These are phyloP conservation scores for Drosophila triauraria DNA, from an alignment of 1,140 invertebrate genomes.

Conservation along the genomic window DNA sequence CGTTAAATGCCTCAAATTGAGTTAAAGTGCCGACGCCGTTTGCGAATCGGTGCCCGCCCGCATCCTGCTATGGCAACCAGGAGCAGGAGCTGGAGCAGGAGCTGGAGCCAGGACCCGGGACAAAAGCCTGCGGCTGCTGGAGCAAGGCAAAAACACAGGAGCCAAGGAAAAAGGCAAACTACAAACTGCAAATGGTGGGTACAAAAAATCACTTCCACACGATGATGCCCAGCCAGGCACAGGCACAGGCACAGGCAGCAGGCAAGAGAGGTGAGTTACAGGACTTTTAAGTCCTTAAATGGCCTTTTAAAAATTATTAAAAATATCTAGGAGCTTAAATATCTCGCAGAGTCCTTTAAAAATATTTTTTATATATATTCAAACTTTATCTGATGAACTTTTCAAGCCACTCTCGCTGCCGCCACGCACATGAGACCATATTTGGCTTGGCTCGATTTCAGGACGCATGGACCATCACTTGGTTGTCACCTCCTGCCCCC, in stretches of 20 bases:
- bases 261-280: not conserved
- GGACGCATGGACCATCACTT: constrained; percentile 36
- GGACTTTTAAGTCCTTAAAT: not conserved
- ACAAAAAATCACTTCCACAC: constrained; percentile 38
- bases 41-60: constrained; percentile 16
- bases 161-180: constrained; percentile 32
- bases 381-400: not conserved
- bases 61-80: not conserved
- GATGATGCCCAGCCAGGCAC: constrained; percentile 9
- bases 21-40: constrained; percentile 78
- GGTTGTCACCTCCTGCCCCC: constrained; percentile 12
- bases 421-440: constrained; percentile 45
- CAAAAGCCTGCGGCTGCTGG: constrained; percentile 70
- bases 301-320: no score
- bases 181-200: constrained; percentile 28
- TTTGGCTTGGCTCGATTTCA: constrained; percentile 61
- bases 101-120: constrained; percentile 4
- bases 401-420: not conserved
- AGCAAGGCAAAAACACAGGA: constrained; percentile 39
- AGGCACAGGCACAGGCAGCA: constrained; percentile 1
- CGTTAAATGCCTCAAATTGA: constrained; percentile 85
- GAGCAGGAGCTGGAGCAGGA: not conserved
- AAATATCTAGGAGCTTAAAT: no score
- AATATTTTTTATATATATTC: not conserved
- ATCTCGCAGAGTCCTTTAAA: not conserved